A percentile compares a stretch with the other conserved stretches of the same genome.
phyloP scores from a whole-genome alignment of 2,888 invertebrate species.

The Ectropis crepuscularia region DNA sequence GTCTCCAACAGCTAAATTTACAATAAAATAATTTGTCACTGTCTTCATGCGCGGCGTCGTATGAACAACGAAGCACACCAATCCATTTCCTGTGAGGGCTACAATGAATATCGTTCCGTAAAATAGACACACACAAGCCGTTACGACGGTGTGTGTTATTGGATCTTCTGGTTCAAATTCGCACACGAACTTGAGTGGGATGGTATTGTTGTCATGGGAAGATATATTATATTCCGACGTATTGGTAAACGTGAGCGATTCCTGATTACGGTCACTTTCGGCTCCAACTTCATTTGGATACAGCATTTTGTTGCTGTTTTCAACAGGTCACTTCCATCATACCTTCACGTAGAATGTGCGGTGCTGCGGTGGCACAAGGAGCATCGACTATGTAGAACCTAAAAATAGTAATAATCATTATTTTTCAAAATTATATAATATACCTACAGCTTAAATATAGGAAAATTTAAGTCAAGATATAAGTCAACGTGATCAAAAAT shows the following conservation, averaged over 20 bases:
- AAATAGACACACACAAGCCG: slow-evolving; percentile 87
- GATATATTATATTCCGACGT: slow-evolving; percentile 9
- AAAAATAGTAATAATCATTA: background rate
- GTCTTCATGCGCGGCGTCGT: slow-evolving; percentile 94
- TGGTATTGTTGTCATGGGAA: slow-evolving; percentile 2
- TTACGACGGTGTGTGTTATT: slow-evolving; percentile 81
- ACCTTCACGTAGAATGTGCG: background rate
- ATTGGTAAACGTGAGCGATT: slow-evolving; percentile 1
- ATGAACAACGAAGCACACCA: slow-evolving; percentile 94
- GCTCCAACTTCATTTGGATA: slow-evolving; percentile 4
- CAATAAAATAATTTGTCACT: slow-evolving; percentile 96
- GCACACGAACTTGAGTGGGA: slow-evolving; percentile 8
- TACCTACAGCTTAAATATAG: too few relatives aligned
- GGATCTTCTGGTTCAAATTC: slow-evolving; percentile 50
- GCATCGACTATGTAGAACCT: background rate
- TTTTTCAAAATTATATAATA: too few relatives aligned
- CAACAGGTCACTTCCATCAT: background rate
- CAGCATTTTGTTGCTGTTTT: slow-evolving; percentile 6
- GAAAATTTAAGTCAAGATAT: too few relatives aligned
- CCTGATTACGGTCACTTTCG: background rate
- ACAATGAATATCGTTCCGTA: slow-evolving; percentile 89
- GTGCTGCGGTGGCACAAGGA: too few relatives aligned
- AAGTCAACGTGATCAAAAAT: too few relatives aligned
- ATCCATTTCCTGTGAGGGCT: slow-evolving; percentile 89
- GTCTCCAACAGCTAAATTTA: slow-evolving; percentile 95